Conservation (phyloP, 2,888 invertebrate genomes). For the Drosophila rubida region DNA sequence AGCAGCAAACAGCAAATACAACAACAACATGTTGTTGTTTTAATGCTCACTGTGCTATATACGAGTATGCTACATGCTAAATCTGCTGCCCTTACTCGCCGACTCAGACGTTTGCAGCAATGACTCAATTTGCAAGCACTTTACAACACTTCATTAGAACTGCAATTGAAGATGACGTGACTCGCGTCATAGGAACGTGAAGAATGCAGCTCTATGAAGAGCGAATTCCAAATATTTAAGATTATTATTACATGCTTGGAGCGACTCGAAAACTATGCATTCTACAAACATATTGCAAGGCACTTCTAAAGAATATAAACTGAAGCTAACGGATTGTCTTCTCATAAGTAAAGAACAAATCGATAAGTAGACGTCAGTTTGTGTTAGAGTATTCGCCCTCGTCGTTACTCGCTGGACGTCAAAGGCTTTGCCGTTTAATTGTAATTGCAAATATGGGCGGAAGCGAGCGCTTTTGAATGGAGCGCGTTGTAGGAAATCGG, state of each 20-base stretch:
- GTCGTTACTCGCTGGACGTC: background rate
- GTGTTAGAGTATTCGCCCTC: conserved; percentile 22
- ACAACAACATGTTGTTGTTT: conserved; percentile 20
- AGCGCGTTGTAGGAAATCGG: conserved; percentile 53
- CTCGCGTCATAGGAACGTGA: background rate
- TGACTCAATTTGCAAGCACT: background rate
- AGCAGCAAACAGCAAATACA: conserved; percentile 21
- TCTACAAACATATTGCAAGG: no score
- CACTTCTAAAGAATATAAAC: no score
- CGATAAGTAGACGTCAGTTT: no score
- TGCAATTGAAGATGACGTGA: background rate
- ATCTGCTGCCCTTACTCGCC: background rate
- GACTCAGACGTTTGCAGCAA: background rate
- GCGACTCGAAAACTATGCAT: no score
- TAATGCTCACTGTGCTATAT: background rate
- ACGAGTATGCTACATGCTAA: background rate
- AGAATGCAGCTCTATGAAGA: no score
- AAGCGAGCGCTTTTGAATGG: conserved; percentile 65
- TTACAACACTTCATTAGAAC: background rate
- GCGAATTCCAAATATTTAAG: no score
- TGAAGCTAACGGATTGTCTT: no score
- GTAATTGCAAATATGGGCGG: conserved; percentile 77
- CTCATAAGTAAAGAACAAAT: no score
- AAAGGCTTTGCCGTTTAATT: conserved; percentile 48
- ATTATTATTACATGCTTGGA: no score